phyloP scores from a whole-genome alignment of 2,888 invertebrate genomes.

The Cartodere bifasciata region DNA sequence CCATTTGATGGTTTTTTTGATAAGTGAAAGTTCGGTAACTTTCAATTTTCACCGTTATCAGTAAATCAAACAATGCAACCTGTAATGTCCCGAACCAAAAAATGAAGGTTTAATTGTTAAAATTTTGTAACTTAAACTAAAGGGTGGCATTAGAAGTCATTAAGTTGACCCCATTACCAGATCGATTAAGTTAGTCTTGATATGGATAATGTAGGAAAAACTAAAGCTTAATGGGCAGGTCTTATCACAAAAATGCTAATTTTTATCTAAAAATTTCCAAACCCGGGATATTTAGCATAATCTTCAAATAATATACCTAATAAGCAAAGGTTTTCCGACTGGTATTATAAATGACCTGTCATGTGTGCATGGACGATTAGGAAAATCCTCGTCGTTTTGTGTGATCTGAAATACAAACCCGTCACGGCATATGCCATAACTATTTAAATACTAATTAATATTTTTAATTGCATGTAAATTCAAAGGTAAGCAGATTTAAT shows the following conservation, averaged over 20 bases:
- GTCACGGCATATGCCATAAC: constrained; percentile 26
- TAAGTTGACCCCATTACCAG: too few species aligned
- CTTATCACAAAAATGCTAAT: constrained; percentile 30
- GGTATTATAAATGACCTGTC: constrained; percentile 31
- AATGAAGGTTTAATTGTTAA: too few species aligned
- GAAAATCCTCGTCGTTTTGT: constrained; percentile 20
- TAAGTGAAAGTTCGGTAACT: too few species aligned
- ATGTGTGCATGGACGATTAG: constrained; percentile 24
- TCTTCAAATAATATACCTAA: constrained; percentile 31
- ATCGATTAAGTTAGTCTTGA: too few species aligned
- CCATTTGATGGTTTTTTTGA: too few species aligned
- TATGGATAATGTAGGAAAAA: too few species aligned
- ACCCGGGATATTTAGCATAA: constrained; percentile 28
- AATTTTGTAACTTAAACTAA: too few species aligned
- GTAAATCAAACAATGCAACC: too few species aligned
- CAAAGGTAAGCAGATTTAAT: neutral
- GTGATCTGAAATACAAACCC: constrained; percentile 22
- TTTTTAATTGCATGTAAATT: constrained; percentile 13
- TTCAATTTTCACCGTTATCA: too few species aligned
- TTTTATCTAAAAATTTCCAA: constrained; percentile 27
- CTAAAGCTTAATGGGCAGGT: constrained; percentile 25
- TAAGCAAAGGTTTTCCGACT: too few species aligned
- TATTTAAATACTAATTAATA: constrained; percentile 26
- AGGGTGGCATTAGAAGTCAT: too few species aligned
- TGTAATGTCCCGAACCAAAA: too few species aligned